Evolutionary conservation across 2,888 invertebrate genomes (phyloP).

Genomic region (Himalopsyche japonica): DNA sequence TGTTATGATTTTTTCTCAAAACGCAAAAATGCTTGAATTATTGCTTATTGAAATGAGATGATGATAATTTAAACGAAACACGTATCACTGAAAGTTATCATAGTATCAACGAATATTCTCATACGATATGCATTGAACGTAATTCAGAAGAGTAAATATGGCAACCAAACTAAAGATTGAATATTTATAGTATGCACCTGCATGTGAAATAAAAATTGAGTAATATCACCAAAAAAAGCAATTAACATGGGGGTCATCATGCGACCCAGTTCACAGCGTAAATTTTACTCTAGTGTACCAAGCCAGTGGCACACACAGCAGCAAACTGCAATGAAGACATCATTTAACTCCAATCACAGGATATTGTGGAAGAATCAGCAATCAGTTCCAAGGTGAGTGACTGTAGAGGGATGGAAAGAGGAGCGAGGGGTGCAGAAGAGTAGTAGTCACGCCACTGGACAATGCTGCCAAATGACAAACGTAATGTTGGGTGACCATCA

Average conservation of each 20-base stretch:
- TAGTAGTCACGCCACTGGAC: slow-evolving; percentile 19
- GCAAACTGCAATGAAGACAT: slow-evolving; percentile 4
- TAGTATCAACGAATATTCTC: no score
- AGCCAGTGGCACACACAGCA: not conserved
- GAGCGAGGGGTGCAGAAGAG: not conserved
- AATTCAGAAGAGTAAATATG: no score
- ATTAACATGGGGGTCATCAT: not conserved
- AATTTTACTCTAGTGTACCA: not conserved
- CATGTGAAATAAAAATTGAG: no score
- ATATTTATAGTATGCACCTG: no score
- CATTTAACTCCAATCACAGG: slow-evolving; percentile 32
- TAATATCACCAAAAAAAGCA: no score
- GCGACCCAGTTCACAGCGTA: not conserved
- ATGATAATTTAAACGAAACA: no score
- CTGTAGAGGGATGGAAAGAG: not conserved
- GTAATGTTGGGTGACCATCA: slow-evolving; percentile 15
- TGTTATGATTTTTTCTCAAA: no score
- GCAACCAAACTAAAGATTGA: no score
- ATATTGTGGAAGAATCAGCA: slow-evolving; percentile 44
- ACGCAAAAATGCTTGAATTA: no score
- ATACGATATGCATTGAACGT: no score
- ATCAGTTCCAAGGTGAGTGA: slow-evolving; percentile 42
- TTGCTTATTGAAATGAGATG: no score
- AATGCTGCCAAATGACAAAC: slow-evolving; percentile 39
- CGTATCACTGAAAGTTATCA: no score